These are phyloP conservation scores for Cyclina sinensis DNA, from an alignment of 1,140 invertebrate species.

Conservation along the genomic window DNA sequence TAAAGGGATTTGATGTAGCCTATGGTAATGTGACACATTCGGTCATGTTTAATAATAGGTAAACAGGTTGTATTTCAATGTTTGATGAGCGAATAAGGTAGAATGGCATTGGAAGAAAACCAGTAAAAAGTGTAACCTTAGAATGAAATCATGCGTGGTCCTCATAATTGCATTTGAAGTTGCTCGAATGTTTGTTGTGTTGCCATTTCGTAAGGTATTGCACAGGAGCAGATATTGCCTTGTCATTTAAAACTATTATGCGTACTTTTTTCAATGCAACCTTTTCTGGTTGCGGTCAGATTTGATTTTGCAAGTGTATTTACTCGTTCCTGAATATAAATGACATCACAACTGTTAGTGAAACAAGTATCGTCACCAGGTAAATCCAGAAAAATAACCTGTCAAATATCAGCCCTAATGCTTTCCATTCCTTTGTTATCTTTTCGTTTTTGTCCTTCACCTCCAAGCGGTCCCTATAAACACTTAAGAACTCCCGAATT, in stretches of 20 bases:
- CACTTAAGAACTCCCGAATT: conserved; percentile 82
- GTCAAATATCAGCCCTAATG: conserved; percentile 86
- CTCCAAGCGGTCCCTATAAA: conserved; percentile 80
- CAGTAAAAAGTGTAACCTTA: neutral
- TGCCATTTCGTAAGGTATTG: neutral
- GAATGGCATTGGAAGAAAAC: neutral
- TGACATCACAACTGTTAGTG: conserved; percentile 84
- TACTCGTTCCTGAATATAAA: conserved; percentile 71
- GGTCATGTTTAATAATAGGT: too few relatives aligned
- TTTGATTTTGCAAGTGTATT: neutral
- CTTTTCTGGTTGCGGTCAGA: neutral
- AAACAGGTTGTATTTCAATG: too few relatives aligned
- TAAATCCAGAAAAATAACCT: conserved; percentile 86
- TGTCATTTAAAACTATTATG: neutral
- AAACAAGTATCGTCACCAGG: conserved; percentile 84
- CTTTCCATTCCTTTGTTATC: conserved; percentile 85
- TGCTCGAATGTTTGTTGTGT: conserved; percentile 7
- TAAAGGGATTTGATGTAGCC: too few relatives aligned
- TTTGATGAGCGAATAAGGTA: neutral
- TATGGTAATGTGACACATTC: too few relatives aligned
- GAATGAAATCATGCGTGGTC: neutral
- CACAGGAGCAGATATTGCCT: neutral
- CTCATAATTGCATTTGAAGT: conserved; percentile 14
- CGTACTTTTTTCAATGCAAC: neutral
- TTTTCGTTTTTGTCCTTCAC: conserved; percentile 85